Conservation (phyloP, 2,797 vertebrate genomes). For the Rhinoraja longicauda region DNA sequence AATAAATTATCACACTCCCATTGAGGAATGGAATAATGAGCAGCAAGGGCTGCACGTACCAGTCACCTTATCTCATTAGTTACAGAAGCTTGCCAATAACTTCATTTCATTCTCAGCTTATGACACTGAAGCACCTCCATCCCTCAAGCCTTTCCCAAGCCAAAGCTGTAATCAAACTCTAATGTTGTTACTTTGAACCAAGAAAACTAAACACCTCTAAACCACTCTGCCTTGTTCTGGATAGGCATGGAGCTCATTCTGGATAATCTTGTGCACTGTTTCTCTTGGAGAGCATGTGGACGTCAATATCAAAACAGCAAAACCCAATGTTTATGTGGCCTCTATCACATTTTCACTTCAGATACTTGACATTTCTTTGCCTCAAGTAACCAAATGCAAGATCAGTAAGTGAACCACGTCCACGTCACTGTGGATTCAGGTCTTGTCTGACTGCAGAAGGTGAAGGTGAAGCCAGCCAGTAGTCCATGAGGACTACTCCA, state of each 20-base stretch:
- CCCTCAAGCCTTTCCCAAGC: neutral
- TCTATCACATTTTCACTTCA: neutral
- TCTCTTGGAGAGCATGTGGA: neutral
- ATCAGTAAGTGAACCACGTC: neutral
- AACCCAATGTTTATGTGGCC: neutral
- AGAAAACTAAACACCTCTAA: too few species aligned
- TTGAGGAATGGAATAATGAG: neutral
- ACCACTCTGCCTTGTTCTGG: neutral
- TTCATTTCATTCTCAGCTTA: constrained; percentile 29
- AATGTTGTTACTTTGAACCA: neutral
- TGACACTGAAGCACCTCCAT: neutral
- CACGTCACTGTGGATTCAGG: neutral
- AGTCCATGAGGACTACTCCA: neutral
- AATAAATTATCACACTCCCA: constrained; percentile 21
- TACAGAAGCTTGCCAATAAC: neutral
- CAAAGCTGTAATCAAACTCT: neutral
- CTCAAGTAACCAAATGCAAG: neutral
- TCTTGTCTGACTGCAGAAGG: neutral
- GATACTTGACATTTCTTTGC: neutral
- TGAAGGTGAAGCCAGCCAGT: neutral
- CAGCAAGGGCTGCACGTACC: neutral
- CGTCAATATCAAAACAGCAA: neutral
- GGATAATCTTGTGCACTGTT: neutral
- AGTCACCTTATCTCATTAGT: constrained; percentile 30
- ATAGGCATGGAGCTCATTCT: neutral